Conservation (phyloP, 2,888 invertebrate species). For the Mactromeris polynyma region DNA sequence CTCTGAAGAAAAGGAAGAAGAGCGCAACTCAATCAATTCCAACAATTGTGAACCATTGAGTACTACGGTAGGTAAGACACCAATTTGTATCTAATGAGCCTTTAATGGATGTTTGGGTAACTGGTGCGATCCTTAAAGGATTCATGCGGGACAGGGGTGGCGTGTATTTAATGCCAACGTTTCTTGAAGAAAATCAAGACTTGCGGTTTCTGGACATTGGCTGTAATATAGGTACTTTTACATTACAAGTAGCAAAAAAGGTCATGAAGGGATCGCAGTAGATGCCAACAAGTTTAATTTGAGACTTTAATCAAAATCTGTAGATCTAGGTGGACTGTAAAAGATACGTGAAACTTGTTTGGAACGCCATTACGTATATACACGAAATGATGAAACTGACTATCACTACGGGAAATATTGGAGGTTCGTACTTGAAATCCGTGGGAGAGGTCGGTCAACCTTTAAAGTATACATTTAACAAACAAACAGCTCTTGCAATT, state of each 20-base stretch:
- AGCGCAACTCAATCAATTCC: not conserved
- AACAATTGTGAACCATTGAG: not conserved
- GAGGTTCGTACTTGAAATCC: not conserved
- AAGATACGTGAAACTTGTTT: constrained; percentile 68
- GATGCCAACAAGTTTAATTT: constrained; percentile 67
- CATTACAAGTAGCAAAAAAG: constrained; percentile 67
- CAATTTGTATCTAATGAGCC: not conserved
- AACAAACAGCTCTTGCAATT: not conserved
- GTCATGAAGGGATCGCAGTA: constrained; percentile 67
- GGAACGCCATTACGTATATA: constrained; percentile 73
- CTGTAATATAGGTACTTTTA: constrained; percentile 74
- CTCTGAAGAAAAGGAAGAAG: not conserved
- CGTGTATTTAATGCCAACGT: not conserved
- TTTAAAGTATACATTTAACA: not conserved
- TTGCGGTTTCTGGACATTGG: constrained; percentile 71
- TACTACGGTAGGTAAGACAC: not conserved
- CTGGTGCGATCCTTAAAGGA: not conserved
- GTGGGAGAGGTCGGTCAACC: not conserved
- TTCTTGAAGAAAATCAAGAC: not conserved
- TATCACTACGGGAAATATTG: not conserved
- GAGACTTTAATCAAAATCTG: constrained; percentile 61
- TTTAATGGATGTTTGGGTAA: not conserved
- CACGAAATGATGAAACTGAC: constrained; percentile 34
- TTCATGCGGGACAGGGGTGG: not conserved
- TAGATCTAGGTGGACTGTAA: constrained; percentile 54